These are phyloP conservation scores for Polydrusus pterygomalis DNA, from an alignment of 2,888 invertebrate genomes.

Conservation along the genomic window DNA sequence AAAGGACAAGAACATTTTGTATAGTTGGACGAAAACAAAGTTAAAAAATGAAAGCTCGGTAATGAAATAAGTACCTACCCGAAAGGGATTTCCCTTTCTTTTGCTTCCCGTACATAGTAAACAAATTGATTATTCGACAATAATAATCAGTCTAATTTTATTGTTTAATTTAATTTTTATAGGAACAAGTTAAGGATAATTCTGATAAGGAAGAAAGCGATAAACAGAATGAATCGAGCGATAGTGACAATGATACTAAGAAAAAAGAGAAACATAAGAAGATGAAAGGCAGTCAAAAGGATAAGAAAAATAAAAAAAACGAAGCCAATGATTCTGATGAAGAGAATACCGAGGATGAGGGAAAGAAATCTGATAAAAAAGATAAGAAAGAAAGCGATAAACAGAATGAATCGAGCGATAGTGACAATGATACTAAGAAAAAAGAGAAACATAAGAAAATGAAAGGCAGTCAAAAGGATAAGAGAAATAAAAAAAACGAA, in stretches of 20 bases:
- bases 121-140: too few species aligned
- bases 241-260: slow-evolving; percentile 29
- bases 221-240: slow-evolving; percentile 24
- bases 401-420: slow-evolving; percentile 26
- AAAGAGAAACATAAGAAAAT: slow-evolving; percentile 21
- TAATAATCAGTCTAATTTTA: too few species aligned
- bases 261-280: slow-evolving; percentile 32
- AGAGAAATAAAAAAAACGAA: slow-evolving; percentile 24
- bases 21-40: too few species aligned
- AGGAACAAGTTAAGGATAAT: slow-evolving; percentile 24
- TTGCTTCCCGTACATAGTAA: too few species aligned
- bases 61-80: too few species aligned
- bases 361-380: not conserved
- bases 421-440: slow-evolving; percentile 33
- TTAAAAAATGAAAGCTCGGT: too few species aligned
- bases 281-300: slow-evolving; percentile 12
- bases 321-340: slow-evolving; percentile 23
- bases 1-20: too few species aligned
- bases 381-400: not conserved
- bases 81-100: too few species aligned
- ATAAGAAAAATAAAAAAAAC: slow-evolving; percentile 31
- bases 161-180: not conserved
- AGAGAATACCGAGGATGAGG: not conserved
- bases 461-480: slow-evolving; percentile 25
- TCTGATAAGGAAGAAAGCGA: slow-evolving; percentile 18